A percentile compares a stretch with the other conserved stretches of the same genome.
Evolutionary conservation across 1,140 invertebrate species (phyloP).

Genomic region (Caenorhabditis latens): DNA sequence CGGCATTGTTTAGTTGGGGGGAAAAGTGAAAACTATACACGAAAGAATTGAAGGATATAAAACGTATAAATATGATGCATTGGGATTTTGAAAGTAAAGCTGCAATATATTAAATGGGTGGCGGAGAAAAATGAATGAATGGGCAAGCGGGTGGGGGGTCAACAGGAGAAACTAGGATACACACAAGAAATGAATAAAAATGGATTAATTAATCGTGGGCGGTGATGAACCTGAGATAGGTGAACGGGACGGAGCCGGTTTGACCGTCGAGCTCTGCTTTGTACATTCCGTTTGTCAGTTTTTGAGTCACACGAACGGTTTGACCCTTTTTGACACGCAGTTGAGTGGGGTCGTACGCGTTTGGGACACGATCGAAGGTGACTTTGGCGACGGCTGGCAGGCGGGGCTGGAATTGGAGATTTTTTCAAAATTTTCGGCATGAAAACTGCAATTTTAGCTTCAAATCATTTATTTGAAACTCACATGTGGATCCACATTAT

Average conservation of each 20-base stretch:
- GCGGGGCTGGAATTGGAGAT: slow-evolving; percentile 17
- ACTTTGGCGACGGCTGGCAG: slow-evolving; percentile 66
- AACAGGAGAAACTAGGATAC: neutral
- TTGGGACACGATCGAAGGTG: slow-evolving; percentile 67
- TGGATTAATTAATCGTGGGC: neutral
- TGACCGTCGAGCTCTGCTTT: slow-evolving; percentile 64
- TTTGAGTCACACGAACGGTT: slow-evolving; percentile 66
- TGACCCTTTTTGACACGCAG: slow-evolving; percentile 69
- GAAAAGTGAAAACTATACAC: slow-evolving; percentile 29
- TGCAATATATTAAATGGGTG: neutral
- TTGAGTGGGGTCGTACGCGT: slow-evolving; percentile 70
- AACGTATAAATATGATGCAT: neutral
- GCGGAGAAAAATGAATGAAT: neutral
- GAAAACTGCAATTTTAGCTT: too few relatives aligned
- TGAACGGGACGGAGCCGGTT: slow-evolving; percentile 67
- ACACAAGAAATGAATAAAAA: neutral
- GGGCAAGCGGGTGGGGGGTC: slow-evolving; percentile 18
- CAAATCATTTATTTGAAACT: neutral
- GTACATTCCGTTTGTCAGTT: slow-evolving; percentile 69
- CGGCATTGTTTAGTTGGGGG: neutral
- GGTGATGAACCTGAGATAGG: slow-evolving; percentile 57
- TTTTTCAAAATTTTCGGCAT: neutral
- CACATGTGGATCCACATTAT: slow-evolving; percentile 6
- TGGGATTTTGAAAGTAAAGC: slow-evolving; percentile 13
- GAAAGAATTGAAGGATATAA: neutral